Evolutionary conservation across 2,113 vertebrate species (phyloP).

Genomic region (Calyptomena viridis): DNA sequence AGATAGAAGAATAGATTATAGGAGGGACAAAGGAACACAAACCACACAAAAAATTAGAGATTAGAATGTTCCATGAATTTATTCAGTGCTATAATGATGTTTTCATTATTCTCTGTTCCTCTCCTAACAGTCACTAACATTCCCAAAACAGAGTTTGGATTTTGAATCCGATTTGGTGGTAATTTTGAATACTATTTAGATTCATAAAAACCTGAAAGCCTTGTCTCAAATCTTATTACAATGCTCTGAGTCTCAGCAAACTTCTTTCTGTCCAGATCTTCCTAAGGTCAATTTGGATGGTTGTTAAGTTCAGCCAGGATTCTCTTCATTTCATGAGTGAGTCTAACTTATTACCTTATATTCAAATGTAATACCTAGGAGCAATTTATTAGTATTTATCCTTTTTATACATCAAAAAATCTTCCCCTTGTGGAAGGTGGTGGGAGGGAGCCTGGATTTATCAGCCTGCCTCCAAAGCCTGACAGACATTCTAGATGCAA

Average conservation of each 20-base stretch:
- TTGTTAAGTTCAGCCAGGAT: not conserved
- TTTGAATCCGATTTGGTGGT: not conserved
- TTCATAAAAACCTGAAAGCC: not conserved
- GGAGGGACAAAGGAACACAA: not conserved
- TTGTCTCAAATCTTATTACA: not conserved
- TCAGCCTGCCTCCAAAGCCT: not conserved
- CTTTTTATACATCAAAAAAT: not conserved
- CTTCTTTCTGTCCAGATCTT: not conserved
- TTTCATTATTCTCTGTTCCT: not conserved
- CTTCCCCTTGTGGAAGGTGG: not conserved
- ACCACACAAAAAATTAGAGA: not conserved
- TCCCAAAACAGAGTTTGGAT: not conserved
- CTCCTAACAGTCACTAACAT: not conserved
- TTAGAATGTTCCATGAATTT: not conserved
- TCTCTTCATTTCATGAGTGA: not conserved
- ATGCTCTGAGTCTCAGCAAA: not conserved
- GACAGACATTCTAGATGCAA: not conserved
- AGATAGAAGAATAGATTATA: not conserved
- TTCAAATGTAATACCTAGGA: not conserved
- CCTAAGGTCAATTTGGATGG: not conserved
- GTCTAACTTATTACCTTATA: not conserved
- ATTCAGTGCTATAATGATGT: not conserved
- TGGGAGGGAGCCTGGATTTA: not conserved
- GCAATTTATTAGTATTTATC: not conserved
- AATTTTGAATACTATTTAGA: conserved; percentile 16